Evolutionary conservation across 1,140 invertebrate species (phyloP), one percentile per base, ranked within the genome.

Genomic region (Lucilia sericata): DNA sequence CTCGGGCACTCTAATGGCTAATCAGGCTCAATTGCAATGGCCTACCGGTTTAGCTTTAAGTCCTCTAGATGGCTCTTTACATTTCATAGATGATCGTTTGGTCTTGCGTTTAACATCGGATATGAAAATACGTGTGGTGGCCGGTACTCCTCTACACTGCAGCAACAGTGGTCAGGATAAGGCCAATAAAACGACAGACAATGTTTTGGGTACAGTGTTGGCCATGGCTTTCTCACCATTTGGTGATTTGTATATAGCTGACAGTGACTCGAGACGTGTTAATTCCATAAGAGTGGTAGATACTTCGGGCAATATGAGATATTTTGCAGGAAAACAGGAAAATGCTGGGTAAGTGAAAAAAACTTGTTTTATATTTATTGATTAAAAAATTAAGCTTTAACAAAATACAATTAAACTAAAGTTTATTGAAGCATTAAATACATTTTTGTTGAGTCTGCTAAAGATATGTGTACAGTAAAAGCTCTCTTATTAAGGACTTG

Each of bases 1-100:
- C 88, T 92, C 93, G 21, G 96, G 96, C 75, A 96, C 96, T 1
- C 94, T 97, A 84, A 93, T 96, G 74, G 95, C 96, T 8, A 94
- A 93, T 85, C 94, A 96, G 92, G 96, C 97, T 1, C 97, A 98
- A 91, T 92, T 98, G 12, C 96, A 98, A 89, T 99, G 98, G 98
- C 98, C 98, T 2, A 98, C 97, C 17, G 97, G 97, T 25, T 91
- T 99, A 55, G 95, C 97, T 0, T 92, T 99, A 13, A 99, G 97
- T 89, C 98, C 98, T 2, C 91, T 99, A 7, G 98, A 99, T 91
- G 97, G 97, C 55, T 96, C 96, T 0, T 92, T 99, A 0, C 97
- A 99, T 89, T 98, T 99, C 86, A 96, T 99, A 78, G 98, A 99
- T 88, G 97, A 99, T 88, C 94, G 97, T 85, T 94, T 99, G 4